Evolutionary conservation across 1,140 invertebrate genomes (phyloP).

Genomic region (Callitettix versicolor): DNA sequence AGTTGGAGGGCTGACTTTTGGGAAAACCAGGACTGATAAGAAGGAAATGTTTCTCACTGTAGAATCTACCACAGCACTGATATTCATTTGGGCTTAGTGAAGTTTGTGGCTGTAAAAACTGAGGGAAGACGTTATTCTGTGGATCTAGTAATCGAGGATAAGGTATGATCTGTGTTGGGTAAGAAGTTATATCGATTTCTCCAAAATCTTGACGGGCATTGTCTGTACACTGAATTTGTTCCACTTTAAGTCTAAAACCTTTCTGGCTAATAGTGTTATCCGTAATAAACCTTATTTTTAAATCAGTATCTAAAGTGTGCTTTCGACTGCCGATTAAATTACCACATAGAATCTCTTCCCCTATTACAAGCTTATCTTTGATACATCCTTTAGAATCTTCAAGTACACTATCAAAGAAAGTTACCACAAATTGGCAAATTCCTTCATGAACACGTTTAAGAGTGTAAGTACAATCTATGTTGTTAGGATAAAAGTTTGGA

Average conservation of each 20-base stretch:
- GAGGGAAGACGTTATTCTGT: not conserved
- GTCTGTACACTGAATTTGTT: not conserved
- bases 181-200: not conserved
- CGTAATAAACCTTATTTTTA: not conserved
- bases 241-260: not conserved
- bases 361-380: conserved; percentile 4
- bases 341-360: not conserved
- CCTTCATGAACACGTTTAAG: not conserved
- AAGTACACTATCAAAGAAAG: not conserved
- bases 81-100: too few relatives aligned
- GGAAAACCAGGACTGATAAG: conserved; percentile 3
- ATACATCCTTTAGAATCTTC: not conserved
- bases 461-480: not conserved
- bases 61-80: not conserved
- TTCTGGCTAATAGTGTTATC: not conserved
- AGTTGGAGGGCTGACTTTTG: conserved; percentile 26
- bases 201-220: not conserved
- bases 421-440: conserved; percentile 1
- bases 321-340: not conserved
- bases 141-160: not conserved
- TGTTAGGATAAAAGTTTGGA: not conserved
- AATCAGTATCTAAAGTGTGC: not conserved
- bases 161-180: not conserved
- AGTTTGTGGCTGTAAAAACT: not conserved
- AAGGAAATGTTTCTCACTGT: conserved; percentile 2